phyloP scores from a whole-genome alignment of 2,113 vertebrate genomes.

The Calidris pugnax region DNA sequence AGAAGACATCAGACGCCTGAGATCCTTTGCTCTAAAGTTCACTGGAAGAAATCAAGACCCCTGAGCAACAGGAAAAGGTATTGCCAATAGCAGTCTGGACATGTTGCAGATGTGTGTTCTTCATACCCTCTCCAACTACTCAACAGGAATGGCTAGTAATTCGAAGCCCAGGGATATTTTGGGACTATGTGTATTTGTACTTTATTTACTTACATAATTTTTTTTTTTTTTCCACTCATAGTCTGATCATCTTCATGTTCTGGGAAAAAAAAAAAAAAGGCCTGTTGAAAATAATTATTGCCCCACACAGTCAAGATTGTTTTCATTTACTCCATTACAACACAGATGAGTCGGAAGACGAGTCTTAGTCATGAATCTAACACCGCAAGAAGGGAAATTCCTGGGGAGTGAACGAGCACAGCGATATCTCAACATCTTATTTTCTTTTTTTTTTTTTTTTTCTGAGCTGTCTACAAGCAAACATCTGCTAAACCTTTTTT shows the following conservation, averaged over 20 bases:
- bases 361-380: background rate
- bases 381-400: background rate
- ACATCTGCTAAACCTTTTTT: background rate
- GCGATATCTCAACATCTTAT: background rate
- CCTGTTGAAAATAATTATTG: background rate
- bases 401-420: background rate
- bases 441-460: background rate
- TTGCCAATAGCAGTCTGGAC: background rate
- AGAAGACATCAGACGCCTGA: background rate
- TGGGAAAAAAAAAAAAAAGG: background rate
- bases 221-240: background rate
- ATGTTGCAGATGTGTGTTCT: background rate
- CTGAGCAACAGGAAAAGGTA: background rate
- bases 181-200: background rate
- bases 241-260: background rate
- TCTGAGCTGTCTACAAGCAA: background rate
- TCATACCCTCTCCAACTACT: background rate
- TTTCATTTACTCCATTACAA: conserved; percentile 30
- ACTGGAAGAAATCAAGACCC: background rate
- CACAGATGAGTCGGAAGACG: background rate
- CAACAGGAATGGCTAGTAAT: background rate
- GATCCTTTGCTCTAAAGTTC: background rate
- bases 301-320: background rate
- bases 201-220: background rate
- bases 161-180: background rate